Evolutionary conservation across 2,113 vertebrate genomes (phyloP).

Genomic region (Charadrius vociferus): DNA sequence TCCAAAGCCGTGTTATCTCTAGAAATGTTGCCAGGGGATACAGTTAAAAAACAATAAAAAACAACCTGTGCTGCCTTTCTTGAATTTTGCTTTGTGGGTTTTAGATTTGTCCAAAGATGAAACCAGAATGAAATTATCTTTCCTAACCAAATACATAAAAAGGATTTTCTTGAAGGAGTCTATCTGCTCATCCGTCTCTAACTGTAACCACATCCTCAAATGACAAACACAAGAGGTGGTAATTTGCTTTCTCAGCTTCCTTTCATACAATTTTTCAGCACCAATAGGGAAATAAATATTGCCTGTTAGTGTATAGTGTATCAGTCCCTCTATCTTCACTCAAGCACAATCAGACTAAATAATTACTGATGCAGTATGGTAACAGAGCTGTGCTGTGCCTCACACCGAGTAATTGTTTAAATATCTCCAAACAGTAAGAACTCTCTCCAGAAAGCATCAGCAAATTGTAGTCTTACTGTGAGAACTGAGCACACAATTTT

Average conservation of each 20-base stretch:
- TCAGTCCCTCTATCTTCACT: not conserved
- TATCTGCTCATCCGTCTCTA: not conserved
- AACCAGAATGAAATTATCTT: not conserved
- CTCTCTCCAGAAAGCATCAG: not conserved
- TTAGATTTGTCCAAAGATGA: not conserved
- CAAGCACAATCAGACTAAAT: slow-evolving; percentile 4
- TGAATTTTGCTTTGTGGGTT: not conserved
- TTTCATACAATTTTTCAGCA: not conserved
- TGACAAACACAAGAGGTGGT: not conserved
- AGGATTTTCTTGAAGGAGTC: not conserved
- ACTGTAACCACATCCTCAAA: not conserved
- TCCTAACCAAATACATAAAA: not conserved
- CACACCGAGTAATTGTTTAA: slow-evolving; percentile 6
- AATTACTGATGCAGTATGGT: not conserved
- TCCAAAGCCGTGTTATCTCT: not conserved
- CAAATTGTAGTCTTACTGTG: slow-evolving; percentile 23
- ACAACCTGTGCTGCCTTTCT: not conserved
- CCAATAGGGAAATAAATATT: not conserved
- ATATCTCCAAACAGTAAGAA: slow-evolving; percentile 11
- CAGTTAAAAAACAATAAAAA: not conserved
- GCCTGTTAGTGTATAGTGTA: not conserved
- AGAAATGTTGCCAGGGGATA: not conserved
- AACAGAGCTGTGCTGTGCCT: not conserved
- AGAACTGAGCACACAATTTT: slow-evolving; percentile 3
- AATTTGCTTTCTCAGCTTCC: not conserved